Evolutionary conservation across 92 coral and sea anemone genomes (phyloP), one percentile per base, ranked within the genome.

Genomic region (Porites divaricata): DNA sequence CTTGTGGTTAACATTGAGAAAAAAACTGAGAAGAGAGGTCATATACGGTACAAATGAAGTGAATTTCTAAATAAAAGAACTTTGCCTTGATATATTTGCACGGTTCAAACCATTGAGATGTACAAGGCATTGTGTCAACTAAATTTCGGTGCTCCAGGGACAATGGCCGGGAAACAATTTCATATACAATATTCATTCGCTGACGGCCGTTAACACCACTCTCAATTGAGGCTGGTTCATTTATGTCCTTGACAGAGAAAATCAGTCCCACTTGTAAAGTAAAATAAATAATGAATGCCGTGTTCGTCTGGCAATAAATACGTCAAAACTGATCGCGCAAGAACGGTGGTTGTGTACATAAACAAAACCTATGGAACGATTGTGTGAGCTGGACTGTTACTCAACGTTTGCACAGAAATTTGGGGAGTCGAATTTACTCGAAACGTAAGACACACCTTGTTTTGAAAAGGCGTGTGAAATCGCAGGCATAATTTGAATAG

Each of bases 401-500:
- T 45, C 63, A 19, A 41, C 35, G 86, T 23, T 61, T 70, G 24
- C 59, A 2, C n/a, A 26, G 23, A 59, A 59, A 72, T 23, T 62
- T 45, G 22, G 23, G 28, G 16, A 82, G 48, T 45, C 72, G 70
- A 73, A 82, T 9, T 63, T 73, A 17, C 72, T 72, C 63, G 63
- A 73, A 61, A 5, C 63, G 51, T 59, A 72, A 72, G 86, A 69
- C 86, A 82, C 86, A 72, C 86, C 86, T 82, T 63, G 64, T 12
- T 23, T 58, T 51, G 22, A 45, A 65, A 73, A 82, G 86, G 86
- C 79, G 86, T 80, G 79, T 72, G 48, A 80, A 81, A 82, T 82
- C 72, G 79, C 86, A 82, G 72, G 86, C 86, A 82, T 82, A 82
- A 82, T 82, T 82, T 59, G 86, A 72, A 73, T 82, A 63, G 68